These are phyloP conservation scores for Sarcophaga caerulescens DNA, from an alignment of 2,888 invertebrate species.

Conservation along the genomic window DNA sequence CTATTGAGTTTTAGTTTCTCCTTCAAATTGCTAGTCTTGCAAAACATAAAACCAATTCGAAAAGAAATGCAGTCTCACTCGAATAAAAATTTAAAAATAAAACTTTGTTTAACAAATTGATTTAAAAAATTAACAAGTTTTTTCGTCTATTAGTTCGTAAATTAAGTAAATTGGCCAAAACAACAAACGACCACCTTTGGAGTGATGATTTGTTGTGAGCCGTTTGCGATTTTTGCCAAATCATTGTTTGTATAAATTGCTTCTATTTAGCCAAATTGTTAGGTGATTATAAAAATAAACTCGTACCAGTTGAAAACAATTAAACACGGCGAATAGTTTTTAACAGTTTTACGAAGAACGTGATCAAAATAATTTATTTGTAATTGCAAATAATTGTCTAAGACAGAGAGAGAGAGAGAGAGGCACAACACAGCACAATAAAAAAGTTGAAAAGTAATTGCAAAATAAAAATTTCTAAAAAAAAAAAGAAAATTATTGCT, in stretches of 20 bases:
- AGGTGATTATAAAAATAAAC: slow-evolving; percentile 17
- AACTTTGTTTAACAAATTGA: background rate
- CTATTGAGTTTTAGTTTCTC: no score
- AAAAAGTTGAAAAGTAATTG: no score
- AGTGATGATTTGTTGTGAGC: background rate
- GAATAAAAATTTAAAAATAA: no score
- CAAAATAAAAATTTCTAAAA: no score
- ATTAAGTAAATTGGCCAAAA: background rate
- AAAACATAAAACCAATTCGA: no score
- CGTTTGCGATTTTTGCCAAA: background rate
- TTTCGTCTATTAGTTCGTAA: background rate
- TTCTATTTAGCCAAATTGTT: slow-evolving; percentile 30
- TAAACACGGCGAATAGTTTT: slow-evolving; percentile 52
- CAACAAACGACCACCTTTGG: slow-evolving; percentile 42
- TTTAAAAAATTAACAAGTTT: background rate
- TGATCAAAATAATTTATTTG: slow-evolving; percentile 20
- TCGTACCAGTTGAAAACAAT: slow-evolving; percentile 49
- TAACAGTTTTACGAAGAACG: slow-evolving; percentile 60
- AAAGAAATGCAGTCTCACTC: no score
- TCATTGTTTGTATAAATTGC: slow-evolving; percentile 16
- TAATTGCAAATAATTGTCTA: no score
- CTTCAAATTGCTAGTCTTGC: no score
- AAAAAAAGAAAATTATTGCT: no score
- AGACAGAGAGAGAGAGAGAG: no score
- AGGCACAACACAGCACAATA: no score